Base-by-base conservation (phyloP, 2,113 vertebrate species). In the Semnornis frantzii region DNA sequence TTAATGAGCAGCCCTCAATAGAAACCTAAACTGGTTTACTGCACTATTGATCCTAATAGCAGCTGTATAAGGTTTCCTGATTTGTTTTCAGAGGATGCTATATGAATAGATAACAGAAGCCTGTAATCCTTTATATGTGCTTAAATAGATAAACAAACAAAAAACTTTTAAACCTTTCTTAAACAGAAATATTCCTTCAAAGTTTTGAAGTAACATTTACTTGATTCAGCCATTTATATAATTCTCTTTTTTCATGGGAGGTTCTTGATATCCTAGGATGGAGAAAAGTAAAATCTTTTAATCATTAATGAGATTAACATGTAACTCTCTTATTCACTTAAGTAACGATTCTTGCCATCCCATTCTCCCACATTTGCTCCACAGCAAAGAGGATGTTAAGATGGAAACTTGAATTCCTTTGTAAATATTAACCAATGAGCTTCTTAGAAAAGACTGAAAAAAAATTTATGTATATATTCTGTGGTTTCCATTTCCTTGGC, bases 401-500 rank as follows among this genome's bases (percentile, higher is more conserved):
- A 97, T 86, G 91, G 89, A 97, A 97, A 97, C 90, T 85, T 74
- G 87, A 85, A 94, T 97, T 94, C 21, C 57, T 96, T 75, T 94
- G 94, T 91, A 96, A 95, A 94, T 93, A 92, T 72, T 82, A 95
- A 91, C 93, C 95, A 96, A 93, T 89, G 21, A 66, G 58, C 39
- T 91, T 79, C 86, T 82, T 30, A 79, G 90, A 46, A 94, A 91
- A 97, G 90, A 74, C 62, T 91, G 68, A 85, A 97, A 96, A 96
- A 95, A 79, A 72, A 46, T 4, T 52, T 50, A 96, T 86, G 83
- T 68, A 92, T 96, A 92, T 90, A 95, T 95, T 96, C 94, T 97
- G 96, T 97, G 93, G 64, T 97, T 97, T 97, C 96, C 94, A 97
- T 97, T 97, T 97, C 94, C 96, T 97, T 95, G 91, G 85, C 87